Conservation (phyloP, 2,888 invertebrate species). For the Melipona beecheii region DNA sequence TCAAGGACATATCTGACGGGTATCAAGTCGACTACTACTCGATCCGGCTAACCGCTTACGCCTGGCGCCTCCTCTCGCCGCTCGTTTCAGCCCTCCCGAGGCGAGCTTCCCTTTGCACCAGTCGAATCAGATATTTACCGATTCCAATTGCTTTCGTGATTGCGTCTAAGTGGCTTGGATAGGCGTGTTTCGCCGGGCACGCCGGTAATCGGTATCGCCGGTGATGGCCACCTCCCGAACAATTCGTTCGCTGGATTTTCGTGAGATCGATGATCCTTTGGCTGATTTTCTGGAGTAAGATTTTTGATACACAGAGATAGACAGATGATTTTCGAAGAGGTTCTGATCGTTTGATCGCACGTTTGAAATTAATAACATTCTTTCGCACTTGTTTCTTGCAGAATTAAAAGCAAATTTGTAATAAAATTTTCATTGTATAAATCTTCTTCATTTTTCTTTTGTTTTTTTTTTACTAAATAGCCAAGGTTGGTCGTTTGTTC, state of each 20-base stretch:
- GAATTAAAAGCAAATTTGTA: too few relatives aligned
- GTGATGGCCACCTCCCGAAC: background rate
- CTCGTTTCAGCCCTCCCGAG: slow-evolving; percentile 22
- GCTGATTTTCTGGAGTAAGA: too few relatives aligned
- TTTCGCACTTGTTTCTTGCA: too few relatives aligned
- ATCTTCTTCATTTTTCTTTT: too few relatives aligned
- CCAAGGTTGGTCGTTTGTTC: background rate
- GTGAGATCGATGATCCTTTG: background rate
- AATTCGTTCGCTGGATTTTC: background rate
- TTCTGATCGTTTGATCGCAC: background rate
- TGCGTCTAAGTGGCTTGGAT: slow-evolving; percentile 76
- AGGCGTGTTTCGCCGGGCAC: slow-evolving; percentile 36
- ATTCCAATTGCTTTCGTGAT: slow-evolving; percentile 82
- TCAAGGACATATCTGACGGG: slow-evolving; percentile 81
- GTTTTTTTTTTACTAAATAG: too few relatives aligned
- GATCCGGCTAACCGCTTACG: slow-evolving; percentile 72
- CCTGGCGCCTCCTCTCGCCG: slow-evolving; percentile 51
- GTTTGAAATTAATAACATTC: background rate
- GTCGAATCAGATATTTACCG: slow-evolving; percentile 78
- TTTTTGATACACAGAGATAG: background rate
- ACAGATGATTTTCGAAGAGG: background rate
- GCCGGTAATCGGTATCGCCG: slow-evolving; percentile 22
- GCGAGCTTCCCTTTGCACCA: slow-evolving; percentile 58
- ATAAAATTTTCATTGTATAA: too few relatives aligned
- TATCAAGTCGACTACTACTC: slow-evolving; percentile 76